Base-by-base conservation (phyloP, 2,797 vertebrate species). In the Vireo griseus region DNA sequence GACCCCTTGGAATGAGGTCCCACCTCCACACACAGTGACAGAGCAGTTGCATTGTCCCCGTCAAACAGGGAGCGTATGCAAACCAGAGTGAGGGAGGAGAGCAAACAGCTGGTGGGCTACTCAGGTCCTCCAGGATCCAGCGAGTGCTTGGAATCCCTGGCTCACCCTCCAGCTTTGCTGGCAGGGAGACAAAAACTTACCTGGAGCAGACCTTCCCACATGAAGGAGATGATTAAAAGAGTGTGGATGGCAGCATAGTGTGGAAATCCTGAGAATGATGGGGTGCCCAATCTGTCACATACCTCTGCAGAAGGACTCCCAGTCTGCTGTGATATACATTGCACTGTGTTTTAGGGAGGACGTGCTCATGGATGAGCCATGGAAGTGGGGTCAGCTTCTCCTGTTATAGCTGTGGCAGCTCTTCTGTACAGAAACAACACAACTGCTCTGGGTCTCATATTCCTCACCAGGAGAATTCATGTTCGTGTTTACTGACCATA, bases 21-120 rank as follows among this genome's bases (percentile, higher is more conserved):
- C 42, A 50, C 3, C 22, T 58, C 35, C 0, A 0, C 2, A 0
- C 2, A 10, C 45, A 47, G 45, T 65, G 51, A 39, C 29, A 24
- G 13, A n/a, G 26, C 26, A 63, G 40, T 50, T 3, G 3, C 5
- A 1, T 1, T 10, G 21, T 68, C 11, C 21, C 31, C 10, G 13
- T n/a, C 35, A 35, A 45, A 77, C 1, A 2, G 12, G 9, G 29
- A 73, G n/a, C 1, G 2, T 7, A 7, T 29, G 8, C 35, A 63
- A 82, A 33, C 17, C 29, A 35, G 20, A 39, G 45, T 13, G 28
- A 51, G 31, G 44, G 28, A 51, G 37, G 55, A 77, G 29, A 63
- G 10, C 0, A 3, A 54, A 24, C 18, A 26, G 31, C 16, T n/a
- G 12, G 7, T 82, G 62, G 37, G 39, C 9, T 82, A 6, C 39